Evolutionary conservation across 2,113 vertebrate species (phyloP).

Genomic region (Kryptolebias marmoratus): DNA sequence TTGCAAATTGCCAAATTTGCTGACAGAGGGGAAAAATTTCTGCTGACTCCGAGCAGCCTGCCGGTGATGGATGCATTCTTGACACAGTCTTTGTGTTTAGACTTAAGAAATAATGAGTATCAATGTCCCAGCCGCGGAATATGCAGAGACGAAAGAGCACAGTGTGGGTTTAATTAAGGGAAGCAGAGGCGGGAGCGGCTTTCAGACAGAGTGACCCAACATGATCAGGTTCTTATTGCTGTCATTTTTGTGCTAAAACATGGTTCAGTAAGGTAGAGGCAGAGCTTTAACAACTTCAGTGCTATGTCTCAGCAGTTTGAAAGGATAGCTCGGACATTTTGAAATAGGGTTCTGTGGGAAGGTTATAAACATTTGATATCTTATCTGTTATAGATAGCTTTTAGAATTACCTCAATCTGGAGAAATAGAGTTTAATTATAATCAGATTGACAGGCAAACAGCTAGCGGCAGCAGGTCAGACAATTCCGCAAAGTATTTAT

Average conservation of each 20-base stretch:
- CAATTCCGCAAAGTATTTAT: too few relatives aligned
- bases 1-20: constrained; percentile 96
- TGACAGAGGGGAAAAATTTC: constrained; percentile 88
- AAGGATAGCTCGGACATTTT: background rate
- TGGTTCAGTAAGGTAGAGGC: constrained; percentile 74
- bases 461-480: too few relatives aligned
- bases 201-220: constrained; percentile 92
- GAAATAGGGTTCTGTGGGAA: too few relatives aligned
- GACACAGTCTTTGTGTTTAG: constrained; percentile 99
- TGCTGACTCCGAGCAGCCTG: constrained; percentile 81
- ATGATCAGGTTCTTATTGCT: constrained; percentile 98
- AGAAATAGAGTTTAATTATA: too few relatives aligned
- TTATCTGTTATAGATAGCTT: too few relatives aligned
- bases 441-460: too few relatives aligned
- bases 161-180: constrained; percentile 98
- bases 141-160: constrained; percentile 95
- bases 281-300: constrained; percentile 75
- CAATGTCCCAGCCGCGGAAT: constrained; percentile 98
- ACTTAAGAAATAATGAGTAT: constrained; percentile 99
- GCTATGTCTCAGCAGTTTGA: constrained; percentile 62
- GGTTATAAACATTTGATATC: too few relatives aligned
- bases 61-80: constrained; percentile 99
- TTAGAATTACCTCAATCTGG: too few relatives aligned
- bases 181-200: constrained; percentile 87
- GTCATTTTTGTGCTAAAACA: constrained; percentile 89